A percentile compares a stretch with the other conserved stretches of the same genome.
Evolutionary conservation across 2,113 vertebrate species (phyloP).

Genomic region (Trogon melanurus): DNA sequence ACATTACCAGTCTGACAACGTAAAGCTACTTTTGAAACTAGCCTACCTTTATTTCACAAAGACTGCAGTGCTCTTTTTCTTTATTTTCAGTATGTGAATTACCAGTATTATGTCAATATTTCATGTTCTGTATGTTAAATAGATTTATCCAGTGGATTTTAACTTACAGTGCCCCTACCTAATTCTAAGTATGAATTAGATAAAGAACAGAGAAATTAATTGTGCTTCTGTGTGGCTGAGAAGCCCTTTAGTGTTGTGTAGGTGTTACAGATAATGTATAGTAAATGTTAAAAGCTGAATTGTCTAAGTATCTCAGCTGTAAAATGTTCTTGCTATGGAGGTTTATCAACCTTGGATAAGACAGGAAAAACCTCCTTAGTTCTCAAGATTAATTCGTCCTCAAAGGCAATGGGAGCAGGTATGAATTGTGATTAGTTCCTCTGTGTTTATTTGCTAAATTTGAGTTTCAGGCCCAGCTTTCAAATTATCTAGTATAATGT

Average conservation of each 20-base stretch:
- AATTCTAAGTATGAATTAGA: not conserved
- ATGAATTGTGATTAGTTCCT: not conserved
- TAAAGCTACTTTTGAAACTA: not conserved
- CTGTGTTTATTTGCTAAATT: not conserved
- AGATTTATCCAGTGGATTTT: not conserved
- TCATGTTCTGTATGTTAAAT: not conserved
- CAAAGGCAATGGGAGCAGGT: constrained; percentile 58
- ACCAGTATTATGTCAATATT: not conserved
- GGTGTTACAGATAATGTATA: not conserved
- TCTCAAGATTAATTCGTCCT: not conserved
- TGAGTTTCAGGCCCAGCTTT: not conserved
- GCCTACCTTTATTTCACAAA: not conserved
- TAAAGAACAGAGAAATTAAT: not conserved
- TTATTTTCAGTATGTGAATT: not conserved
- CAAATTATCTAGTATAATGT: not conserved
- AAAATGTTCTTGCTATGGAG: not conserved
- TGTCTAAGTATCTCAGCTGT: not conserved
- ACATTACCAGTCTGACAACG: not conserved
- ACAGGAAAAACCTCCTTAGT: not conserved
- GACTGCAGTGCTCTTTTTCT: not conserved
- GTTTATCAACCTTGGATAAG: not conserved
- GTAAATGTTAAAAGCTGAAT: not conserved
- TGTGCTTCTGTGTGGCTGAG: not conserved
- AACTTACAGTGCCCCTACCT: not conserved
- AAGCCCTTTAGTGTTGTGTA: not conserved